Evolutionary conservation across 2,888 invertebrate genomes (phyloP).

Genomic region (Trypoxylon attenuatum): DNA sequence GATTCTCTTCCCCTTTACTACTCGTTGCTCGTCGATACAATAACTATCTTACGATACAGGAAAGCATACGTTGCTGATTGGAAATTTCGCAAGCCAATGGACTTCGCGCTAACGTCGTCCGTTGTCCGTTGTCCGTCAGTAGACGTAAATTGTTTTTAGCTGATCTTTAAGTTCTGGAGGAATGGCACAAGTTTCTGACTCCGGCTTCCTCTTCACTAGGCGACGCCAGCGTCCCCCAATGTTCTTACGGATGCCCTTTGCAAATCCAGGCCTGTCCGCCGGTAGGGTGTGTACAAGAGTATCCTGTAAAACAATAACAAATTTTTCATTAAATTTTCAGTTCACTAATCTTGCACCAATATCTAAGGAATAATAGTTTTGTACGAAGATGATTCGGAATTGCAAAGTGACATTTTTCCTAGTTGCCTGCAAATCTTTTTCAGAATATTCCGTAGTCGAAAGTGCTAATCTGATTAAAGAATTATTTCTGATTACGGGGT

Average conservation of each 20-base stretch:
- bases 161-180: slow-evolving; percentile 91
- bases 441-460: no score
- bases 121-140: slow-evolving; percentile 77
- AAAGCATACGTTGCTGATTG: slow-evolving; percentile 64
- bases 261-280: slow-evolving; percentile 83
- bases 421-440: no score
- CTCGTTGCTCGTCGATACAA: slow-evolving; percentile 32
- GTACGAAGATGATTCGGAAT: no score
- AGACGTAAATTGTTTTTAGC: slow-evolving; percentile 92
- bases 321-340: background rate
- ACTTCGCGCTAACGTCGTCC: slow-evolving; percentile 28
- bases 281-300: slow-evolving; percentile 82
- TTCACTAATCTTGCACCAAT: background rate
- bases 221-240: slow-evolving; percentile 91
- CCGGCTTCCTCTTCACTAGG: slow-evolving; percentile 88
- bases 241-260: slow-evolving; percentile 88
- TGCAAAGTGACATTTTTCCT: no score
- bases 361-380: no score
- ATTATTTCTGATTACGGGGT: no score
- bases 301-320: slow-evolving; percentile 79
- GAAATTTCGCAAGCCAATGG: slow-evolving; percentile 55
- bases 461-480: no score
- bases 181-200: slow-evolving; percentile 88
- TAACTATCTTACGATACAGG: slow-evolving; percentile 60
- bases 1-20: slow-evolving; percentile 14